Evolutionary conservation across 2,888 invertebrate genomes (phyloP).

Genomic region (Lasioglossum pauxillum): DNA sequence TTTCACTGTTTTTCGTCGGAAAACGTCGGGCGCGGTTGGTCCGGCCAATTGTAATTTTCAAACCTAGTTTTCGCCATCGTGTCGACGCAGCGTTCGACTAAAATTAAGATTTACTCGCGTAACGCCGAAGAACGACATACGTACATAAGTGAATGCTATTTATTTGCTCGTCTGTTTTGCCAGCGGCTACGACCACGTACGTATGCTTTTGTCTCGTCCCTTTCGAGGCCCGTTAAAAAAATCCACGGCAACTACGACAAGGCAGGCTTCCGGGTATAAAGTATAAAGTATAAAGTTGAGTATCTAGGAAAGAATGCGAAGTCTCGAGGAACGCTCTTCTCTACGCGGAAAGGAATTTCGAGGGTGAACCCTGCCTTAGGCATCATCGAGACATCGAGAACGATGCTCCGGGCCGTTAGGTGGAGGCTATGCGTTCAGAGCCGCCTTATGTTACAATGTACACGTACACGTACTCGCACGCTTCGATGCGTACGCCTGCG

Average conservation of each 20-base stretch:
- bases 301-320: constrained; percentile 79
- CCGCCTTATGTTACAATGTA: constrained; percentile 6
- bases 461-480: not conserved
- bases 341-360: constrained; percentile 81
- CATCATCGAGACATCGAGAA: constrained; percentile 68
- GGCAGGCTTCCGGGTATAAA: constrained; percentile 76
- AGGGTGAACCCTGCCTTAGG: constrained; percentile 77
- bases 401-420: constrained; percentile 63
- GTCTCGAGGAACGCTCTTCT: constrained; percentile 73
- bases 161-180: constrained; percentile 17
- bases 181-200: constrained; percentile 2
- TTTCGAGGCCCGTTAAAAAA: constrained; percentile 45
- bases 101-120: constrained; percentile 11
- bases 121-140: too few relatives aligned
- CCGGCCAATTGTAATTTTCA: not conserved
- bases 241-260: constrained; percentile 47
- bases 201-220: constrained; percentile 28
- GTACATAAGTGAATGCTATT: constrained; percentile 4
- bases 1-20: not conserved
- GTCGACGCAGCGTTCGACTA: not conserved
- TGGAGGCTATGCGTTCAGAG: constrained; percentile 46
- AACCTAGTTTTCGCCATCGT: too few relatives aligned
- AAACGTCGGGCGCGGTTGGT: not conserved
- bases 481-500: not conserved
- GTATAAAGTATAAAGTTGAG: constrained; percentile 71